A percentile compares a stretch with the other conserved stretches of the same genome.
phyloP scores from a whole-genome alignment of 1,140 invertebrate genomes.

The Radopholus similis region DNA sequence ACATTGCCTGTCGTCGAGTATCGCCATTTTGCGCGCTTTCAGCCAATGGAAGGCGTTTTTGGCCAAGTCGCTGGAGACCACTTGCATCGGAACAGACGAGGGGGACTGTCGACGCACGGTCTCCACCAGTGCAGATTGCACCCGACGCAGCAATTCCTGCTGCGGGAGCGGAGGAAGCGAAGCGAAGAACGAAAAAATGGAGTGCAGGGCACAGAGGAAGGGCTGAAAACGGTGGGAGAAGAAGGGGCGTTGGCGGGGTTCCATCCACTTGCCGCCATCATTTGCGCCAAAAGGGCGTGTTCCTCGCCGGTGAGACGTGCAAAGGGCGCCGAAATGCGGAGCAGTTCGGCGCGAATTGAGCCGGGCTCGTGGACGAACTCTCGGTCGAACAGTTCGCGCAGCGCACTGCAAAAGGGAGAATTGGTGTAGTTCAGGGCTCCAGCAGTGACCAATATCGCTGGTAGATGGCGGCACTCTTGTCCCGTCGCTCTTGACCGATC shows the following conservation, averaged over 20 bases:
- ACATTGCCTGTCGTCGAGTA: too few species aligned
- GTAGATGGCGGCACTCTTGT: too few species aligned
- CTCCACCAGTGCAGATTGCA: neutral
- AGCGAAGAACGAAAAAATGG: slow-evolving; percentile 1
- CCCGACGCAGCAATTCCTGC: neutral
- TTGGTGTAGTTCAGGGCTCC: too few species aligned
- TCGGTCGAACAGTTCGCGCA: neutral
- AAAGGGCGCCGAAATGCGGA: neutral
- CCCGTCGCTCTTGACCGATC: too few species aligned
- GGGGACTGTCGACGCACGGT: neutral
- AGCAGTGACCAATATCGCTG: too few species aligned
- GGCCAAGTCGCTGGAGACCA: neutral
- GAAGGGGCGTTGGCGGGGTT: neutral
- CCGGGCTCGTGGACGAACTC: too few species aligned
- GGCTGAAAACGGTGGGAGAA: neutral
- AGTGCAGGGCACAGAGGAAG: neutral
- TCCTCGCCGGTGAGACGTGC: neutral
- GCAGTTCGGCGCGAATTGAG: neutral
- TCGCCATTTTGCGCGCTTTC: too few species aligned
- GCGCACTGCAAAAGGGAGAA: neutral
- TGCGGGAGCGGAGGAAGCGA: neutral
- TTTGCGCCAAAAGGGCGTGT: neutral
- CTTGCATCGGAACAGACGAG: slow-evolving; percentile 3
- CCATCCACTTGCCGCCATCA: neutral
- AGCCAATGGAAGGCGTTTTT: slow-evolving; percentile 8